A percentile compares a stretch with the other conserved stretches of the same genome.
These are phyloP conservation scores for Odocoileus hemionus DNA, from an alignment of 2,113 vertebrate genomes.

Conservation along the genomic window DNA sequence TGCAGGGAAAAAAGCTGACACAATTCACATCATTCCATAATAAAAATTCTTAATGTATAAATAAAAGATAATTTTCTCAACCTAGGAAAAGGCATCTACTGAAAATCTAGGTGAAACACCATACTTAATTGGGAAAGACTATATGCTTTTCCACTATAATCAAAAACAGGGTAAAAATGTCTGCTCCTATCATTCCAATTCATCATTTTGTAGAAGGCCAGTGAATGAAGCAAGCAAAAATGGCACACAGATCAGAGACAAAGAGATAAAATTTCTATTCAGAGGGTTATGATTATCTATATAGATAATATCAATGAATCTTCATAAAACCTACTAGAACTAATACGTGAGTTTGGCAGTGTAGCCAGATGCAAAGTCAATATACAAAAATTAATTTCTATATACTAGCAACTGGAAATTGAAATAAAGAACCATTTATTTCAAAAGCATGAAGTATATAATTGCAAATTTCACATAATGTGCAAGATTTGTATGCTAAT, in stretches of 20 bases:
- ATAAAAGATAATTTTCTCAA: not conserved
- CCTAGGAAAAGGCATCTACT: not conserved
- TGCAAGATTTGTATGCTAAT: not conserved
- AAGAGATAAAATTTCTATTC: not conserved
- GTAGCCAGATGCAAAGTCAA: not conserved
- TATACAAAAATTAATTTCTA: not conserved
- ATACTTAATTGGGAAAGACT: not conserved
- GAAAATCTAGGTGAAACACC: not conserved
- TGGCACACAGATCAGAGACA: not conserved
- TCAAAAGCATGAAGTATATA: not conserved
- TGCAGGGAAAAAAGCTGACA: not conserved
- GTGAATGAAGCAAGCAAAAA: not conserved
- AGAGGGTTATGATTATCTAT: not conserved
- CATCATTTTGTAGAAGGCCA: not conserved
- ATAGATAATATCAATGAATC: not conserved
- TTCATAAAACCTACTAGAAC: not conserved
- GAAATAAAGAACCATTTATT: not conserved
- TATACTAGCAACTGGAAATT: not conserved
- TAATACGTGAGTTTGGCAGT: not conserved
- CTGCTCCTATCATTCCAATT: not conserved
- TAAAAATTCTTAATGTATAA: not conserved
- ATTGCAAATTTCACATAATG: not conserved
- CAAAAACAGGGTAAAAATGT: not conserved
- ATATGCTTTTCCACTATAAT: not conserved
- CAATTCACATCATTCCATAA: not conserved